Conservation (phyloP, 1,140 invertebrate species). For the Drosophila nikananu region DNA sequence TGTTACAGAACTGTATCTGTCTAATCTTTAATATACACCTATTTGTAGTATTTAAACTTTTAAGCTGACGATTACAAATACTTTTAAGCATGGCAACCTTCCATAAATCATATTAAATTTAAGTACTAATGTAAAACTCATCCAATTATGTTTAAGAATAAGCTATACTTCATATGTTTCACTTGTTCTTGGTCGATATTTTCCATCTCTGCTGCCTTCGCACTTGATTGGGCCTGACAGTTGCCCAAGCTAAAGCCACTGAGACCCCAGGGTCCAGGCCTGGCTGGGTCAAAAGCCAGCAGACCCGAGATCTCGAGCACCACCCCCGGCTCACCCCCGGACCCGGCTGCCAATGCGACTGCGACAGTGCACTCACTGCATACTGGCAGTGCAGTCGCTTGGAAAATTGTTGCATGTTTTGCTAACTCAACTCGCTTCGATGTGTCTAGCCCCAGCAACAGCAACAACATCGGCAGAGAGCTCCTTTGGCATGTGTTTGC, state of each 20-base stretch:
- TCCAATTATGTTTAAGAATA: background rate
- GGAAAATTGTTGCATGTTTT: slow-evolving; percentile 84
- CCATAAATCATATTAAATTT: background rate
- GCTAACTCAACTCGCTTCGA: slow-evolving; percentile 68
- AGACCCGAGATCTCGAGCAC: slow-evolving; percentile 26
- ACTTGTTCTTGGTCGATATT: background rate
- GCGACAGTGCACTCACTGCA: slow-evolving; percentile 58
- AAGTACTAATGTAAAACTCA: background rate
- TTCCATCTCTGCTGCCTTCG: slow-evolving; percentile 50
- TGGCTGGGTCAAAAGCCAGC: slow-evolving; percentile 63
- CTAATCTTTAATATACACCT: background rate
- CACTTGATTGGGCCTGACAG: slow-evolving; percentile 79
- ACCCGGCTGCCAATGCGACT: slow-evolving; percentile 21
- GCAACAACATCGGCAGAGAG: slow-evolving; percentile 26
- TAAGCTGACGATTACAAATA: background rate
- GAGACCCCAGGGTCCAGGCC: slow-evolving; percentile 34
- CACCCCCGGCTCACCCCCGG: slow-evolving; percentile 2
- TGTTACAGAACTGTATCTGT: background rate
- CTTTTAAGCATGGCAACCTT: background rate
- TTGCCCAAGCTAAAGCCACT: slow-evolving; percentile 57
- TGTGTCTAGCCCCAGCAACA: slow-evolving; percentile 58
- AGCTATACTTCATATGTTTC: background rate
- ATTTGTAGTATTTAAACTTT: background rate
- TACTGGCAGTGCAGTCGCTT: slow-evolving; percentile 80
- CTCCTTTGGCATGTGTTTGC: slow-evolving; percentile 63